Evolutionary conservation across 2,888 invertebrate genomes (phyloP), one percentile per base, ranked within the genome.

Genomic region (Amorpha juglandis): DNA sequence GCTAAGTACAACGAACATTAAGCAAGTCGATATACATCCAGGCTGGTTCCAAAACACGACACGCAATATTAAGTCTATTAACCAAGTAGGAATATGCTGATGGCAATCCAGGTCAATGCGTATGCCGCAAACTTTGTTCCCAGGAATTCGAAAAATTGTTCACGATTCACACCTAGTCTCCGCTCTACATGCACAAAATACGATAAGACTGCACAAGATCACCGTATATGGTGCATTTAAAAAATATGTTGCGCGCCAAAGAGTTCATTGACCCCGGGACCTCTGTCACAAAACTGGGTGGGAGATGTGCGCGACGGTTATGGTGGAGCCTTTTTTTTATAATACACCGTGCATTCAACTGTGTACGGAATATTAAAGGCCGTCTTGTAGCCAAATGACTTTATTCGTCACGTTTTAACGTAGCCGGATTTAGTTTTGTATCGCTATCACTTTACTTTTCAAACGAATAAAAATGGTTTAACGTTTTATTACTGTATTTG

Each of bases 221-320:
- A 78, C 81, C 78, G 78, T 80, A 71, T 69, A 73, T 64, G 69
- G 74, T 86, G 86, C 86, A 88, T 88, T 87, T 86, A 84, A 90
- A 80, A 90, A 91, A 88, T 85, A 87, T 84, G 87, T 83, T 89
- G 89, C 87, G 90, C 86, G 91, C 91, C 86, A 91, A 92, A 87
- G 89, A 81, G 90, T 87, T 88, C 87, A 82, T 84, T 84, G 90
- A 90, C 87, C 90, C 83, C 67, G 80, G 79, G 87, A 89, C 91
- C 91, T 91, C 90, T 90, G 91, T 91, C 83, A 91, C 91, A 89
- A 50, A 89, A 89, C 86, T 90, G 85, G 42, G 89, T 87, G 87
- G 87, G 89, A 88, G 89, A 91, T 88, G 88, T 83, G 79, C 82
- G 81, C 69, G 71, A 70, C 77, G 78, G 77, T 81, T 82, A 80